Base-by-base conservation (phyloP, 2,888 invertebrate species). In the Acronicta psi region DNA sequence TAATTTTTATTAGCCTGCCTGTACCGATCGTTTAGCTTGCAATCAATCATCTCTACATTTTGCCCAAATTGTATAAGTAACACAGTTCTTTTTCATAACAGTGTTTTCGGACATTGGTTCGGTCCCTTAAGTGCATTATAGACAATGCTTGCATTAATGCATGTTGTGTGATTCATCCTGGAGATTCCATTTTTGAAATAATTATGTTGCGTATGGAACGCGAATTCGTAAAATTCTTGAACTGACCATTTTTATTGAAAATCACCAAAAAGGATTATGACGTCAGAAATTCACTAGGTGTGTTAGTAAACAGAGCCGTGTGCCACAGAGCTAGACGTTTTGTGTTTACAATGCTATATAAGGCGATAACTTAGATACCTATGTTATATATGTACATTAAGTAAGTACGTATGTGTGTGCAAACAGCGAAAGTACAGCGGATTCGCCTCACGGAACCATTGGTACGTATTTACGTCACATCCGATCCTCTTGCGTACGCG, bases 401-500 rank as follows among this genome's bases (percentile, higher is more conserved):
- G 20, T 34, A 40, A 20, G 38, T 50, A 50, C 60, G 60, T 77
- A 70, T 81, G 70, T 67, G 71, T 77, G 68, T 58, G 75, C 81
- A 80, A 86, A 86, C 69, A 88, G 77, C 77, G 80, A 85, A 85
- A 85, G 85, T 80, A 69, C 64, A 49, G 53, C 73, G 79, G 77
- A 66, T 82, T 77, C 72, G 51, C 71, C 77, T 80, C 74, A 71
- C 81, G 81, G 83, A 87, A 83, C 82, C 74, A 36, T 42, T 68
- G 66, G 65, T 68, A 59, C 64, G 54, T 65, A 68, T 67, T 80
- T 83, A 77, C 82, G 80, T 83, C 83, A 83, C 72, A 69, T 83
- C 83, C 82, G 76, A 82, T 73, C 45, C 60, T 76, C 69, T 69
- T 75, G 74, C 76, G 75, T 69, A 69, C 66, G 59, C 60, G 54